Conservation (phyloP, 2,797 vertebrate species). For the Epinephelus coioides region DNA sequence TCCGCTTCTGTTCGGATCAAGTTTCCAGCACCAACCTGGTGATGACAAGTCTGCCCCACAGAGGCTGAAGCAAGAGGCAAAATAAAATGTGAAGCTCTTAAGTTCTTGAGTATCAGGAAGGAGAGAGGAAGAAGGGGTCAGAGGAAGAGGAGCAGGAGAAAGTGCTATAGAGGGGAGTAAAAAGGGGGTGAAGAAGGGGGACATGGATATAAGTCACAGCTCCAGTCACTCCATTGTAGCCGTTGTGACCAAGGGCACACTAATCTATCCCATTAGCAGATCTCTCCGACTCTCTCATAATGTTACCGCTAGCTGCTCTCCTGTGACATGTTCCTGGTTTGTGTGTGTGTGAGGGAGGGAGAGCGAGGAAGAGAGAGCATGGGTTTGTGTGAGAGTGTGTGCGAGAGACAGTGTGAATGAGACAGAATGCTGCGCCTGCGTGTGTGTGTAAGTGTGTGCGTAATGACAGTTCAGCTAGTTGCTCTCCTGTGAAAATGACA, state of each 20-base stretch:
- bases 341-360: constrained; percentile 28
- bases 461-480: constrained; percentile 91
- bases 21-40: constrained; percentile 11
- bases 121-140: constrained; percentile 39
- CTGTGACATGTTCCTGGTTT: constrained; percentile 77
- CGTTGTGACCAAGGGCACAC: constrained; percentile 97
- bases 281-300: constrained; percentile 97
- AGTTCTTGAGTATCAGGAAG: constrained; percentile 9
- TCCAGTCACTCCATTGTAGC: constrained; percentile 90
- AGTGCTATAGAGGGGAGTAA: constrained; percentile 35
- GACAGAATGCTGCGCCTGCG: constrained; percentile 35
- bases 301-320: constrained; percentile 97
- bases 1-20: constrained; percentile 4
- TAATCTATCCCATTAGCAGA: constrained; percentile 99
- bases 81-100: constrained; percentile 23
- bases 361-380: constrained; percentile 18
- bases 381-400: constrained; percentile 31
- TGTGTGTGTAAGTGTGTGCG: constrained; percentile 30
- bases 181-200: constrained; percentile 55
- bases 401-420: constrained; percentile 50
- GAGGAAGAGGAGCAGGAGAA: constrained; percentile 34
- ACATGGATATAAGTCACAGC: constrained; percentile 92
- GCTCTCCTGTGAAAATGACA: constrained; percentile 99
- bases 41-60: neutral
- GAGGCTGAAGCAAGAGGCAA: constrained; percentile 16